Evolutionary conservation across 2,113 vertebrate species (phyloP).

Genomic region (Ranitomeya variabilis): DNA sequence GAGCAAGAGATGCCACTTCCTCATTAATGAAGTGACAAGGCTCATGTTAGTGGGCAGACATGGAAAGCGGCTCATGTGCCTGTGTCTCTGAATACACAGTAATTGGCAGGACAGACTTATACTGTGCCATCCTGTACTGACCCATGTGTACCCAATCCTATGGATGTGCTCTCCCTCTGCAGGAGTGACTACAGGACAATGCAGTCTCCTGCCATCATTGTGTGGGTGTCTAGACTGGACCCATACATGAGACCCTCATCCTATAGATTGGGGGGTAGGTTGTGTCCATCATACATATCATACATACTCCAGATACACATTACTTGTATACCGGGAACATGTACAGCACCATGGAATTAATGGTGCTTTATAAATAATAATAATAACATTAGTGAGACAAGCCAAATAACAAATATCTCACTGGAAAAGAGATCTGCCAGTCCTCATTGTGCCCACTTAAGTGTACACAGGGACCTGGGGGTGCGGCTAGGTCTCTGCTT

Average conservation of each 20-base stretch:
- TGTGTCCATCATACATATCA: background rate
- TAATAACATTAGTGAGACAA: background rate
- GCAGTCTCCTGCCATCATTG: background rate
- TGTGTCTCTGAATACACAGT: constrained; percentile 17
- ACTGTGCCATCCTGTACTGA: constrained; percentile 7
- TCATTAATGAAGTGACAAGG: background rate
- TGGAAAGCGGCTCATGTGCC: constrained; percentile 15
- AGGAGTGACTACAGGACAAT: background rate
- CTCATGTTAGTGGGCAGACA: background rate
- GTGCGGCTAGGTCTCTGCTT: constrained; percentile 2
- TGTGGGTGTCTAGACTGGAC: background rate
- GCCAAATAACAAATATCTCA: background rate
- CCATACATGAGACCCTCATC: background rate
- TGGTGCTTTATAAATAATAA: too few relatives aligned
- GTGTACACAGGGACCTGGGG: background rate
- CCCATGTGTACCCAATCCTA: constrained; percentile 1
- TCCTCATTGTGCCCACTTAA: background rate
- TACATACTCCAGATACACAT: background rate
- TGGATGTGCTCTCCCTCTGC: background rate
- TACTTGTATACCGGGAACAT: background rate
- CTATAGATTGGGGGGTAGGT: background rate
- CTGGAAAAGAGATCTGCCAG: background rate
- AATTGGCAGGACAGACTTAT: constrained; percentile 6
- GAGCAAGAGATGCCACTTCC: background rate
- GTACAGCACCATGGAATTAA: too few relatives aligned